Conservation (phyloP, 2,797 vertebrate genomes). For the Danio kyathit region DNA sequence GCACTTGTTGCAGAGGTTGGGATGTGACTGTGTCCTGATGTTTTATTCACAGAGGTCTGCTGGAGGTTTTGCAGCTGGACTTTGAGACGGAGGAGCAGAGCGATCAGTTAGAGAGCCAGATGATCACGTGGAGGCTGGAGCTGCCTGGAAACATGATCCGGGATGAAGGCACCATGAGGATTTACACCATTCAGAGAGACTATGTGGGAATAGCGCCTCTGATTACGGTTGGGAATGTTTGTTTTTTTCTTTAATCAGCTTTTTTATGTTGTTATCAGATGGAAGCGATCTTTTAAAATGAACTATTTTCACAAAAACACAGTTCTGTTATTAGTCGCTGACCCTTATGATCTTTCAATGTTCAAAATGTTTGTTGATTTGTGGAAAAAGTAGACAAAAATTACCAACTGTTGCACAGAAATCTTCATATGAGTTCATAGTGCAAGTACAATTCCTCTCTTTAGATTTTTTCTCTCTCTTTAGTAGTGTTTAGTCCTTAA, state of each 20-base stretch:
- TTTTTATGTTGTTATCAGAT: neutral
- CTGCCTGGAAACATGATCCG: slow-evolving; percentile 73
- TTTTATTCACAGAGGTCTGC: slow-evolving; percentile 73
- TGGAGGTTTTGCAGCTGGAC: slow-evolving; percentile 81
- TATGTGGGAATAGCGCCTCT: slow-evolving; percentile 80
- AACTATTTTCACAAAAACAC: no score
- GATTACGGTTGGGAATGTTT: slow-evolving; percentile 73
- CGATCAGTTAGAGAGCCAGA: slow-evolving; percentile 73
- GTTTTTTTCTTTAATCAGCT: slow-evolving; percentile 5
- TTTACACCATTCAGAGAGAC: slow-evolving; percentile 78
- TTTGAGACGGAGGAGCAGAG: slow-evolving; percentile 73
- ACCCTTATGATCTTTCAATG: no score
- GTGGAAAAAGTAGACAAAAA: no score
- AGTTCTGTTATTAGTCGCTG: no score
- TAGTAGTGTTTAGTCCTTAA: no score
- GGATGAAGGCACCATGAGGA: slow-evolving; percentile 76
- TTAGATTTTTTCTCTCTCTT: no score
- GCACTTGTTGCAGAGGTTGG: slow-evolving; percentile 6
- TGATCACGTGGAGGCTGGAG: slow-evolving; percentile 80
- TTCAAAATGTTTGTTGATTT: no score
- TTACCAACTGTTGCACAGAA: no score
- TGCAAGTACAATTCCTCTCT: no score
- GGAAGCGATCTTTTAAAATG: neutral
- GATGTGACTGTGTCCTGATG: neutral
- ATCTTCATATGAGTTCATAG: no score